Evolutionary conservation across 2,113 vertebrate genomes (phyloP), one percentile per base, ranked within the genome.

Genomic region (Salvelinus alpinus): DNA sequence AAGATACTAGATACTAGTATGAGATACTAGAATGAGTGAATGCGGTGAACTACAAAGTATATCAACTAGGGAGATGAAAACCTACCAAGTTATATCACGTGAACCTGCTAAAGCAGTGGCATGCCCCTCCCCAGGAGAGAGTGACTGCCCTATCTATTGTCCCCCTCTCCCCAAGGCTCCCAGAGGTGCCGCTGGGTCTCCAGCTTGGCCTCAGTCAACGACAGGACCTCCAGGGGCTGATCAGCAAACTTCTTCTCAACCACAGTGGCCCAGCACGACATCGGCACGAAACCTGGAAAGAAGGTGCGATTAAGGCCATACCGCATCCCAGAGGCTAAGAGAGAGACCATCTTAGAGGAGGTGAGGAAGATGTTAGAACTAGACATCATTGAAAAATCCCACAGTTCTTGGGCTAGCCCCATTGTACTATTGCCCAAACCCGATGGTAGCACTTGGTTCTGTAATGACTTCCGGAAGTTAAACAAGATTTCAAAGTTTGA

Each of bases 331-430:
- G 64, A 51, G 64, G 44, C 64, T 8, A 67, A 38, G 16, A 16
- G 60, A 16, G 24, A 4, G 18, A n/a, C 25, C 18, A 75, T 75
- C 1, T 1, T 12, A 25, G 44, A 54, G 5, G 64, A 75, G 12
- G 64, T 67, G 12, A 12, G 34, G 9, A 66, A 38, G 34, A 38
- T 38, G 34, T 38, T 38, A 38, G 34, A 38, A 38, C 34, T 38
- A 8, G 6, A 34, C 1, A n/a, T 70, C 9, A 67, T 74, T 74
- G 44, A 66, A 22, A 44, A 74, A 27, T 66, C 38, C 27, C 60
- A 64, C 60, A 64, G 59, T 74, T 27, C 57, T 14, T 74, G 60
- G 72, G 31, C 60, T 27, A 34, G 31, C 16, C n/a, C 14, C 11
- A 54, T 71, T 4, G 5, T 57, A 7, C 20, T 72, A 3, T 25